A percentile compares a stretch with the other conserved stretches of the same genome.
phyloP scores from a whole-genome alignment of 2,797 vertebrate genomes.

The Calcarius lapponicus region DNA sequence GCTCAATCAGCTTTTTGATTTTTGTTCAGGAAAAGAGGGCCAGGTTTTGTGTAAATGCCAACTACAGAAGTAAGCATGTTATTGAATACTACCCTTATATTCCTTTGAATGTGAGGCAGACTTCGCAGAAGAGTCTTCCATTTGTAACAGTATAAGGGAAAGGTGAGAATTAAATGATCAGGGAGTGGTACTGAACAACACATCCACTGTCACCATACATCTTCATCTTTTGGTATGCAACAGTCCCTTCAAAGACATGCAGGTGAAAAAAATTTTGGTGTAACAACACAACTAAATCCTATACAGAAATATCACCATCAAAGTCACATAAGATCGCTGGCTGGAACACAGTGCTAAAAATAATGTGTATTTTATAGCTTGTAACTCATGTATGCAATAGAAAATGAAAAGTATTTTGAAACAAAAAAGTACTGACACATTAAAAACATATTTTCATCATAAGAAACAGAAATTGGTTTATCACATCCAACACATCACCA shows the following conservation, averaged over 20 bases:
- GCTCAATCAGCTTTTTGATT: neutral
- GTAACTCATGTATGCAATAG: neutral
- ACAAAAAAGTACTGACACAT: neutral
- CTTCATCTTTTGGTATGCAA: neutral
- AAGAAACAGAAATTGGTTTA: neutral
- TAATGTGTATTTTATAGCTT: neutral
- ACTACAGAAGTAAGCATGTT: neutral
- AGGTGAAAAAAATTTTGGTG: neutral
- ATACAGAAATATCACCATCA: neutral
- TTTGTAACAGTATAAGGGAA: neutral
- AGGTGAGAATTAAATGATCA: neutral
- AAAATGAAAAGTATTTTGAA: slow-evolving; percentile 8
- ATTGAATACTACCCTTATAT: neutral
- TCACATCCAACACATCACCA: neutral
- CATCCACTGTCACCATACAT: neutral
- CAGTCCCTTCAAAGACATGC: neutral
- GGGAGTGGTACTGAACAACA: neutral
- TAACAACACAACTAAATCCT: neutral
- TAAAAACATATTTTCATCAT: neutral
- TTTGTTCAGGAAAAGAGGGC: neutral
- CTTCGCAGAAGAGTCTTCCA: neutral
- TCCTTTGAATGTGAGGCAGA: neutral
- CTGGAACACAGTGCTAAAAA: neutral
- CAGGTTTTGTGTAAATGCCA: neutral
- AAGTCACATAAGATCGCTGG: neutral